These are phyloP conservation scores for Tetramorium simillimum DNA, from an alignment of 1,140 invertebrate genomes.

Conservation along the genomic window DNA sequence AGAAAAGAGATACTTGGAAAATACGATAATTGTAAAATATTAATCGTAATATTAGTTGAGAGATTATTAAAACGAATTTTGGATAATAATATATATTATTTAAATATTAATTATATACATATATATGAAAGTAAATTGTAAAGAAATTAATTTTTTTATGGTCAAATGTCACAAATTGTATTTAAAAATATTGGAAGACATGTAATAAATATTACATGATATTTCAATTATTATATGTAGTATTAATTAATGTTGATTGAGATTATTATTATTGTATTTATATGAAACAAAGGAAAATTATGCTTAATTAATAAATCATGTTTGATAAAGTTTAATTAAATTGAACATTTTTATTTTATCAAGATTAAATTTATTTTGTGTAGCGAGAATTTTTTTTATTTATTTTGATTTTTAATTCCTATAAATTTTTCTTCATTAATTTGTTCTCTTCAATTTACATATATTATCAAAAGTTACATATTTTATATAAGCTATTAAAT, in stretches of 20 bases:
- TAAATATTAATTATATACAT: background rate
- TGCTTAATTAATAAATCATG: background rate
- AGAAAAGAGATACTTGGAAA: background rate
- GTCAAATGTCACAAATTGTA: background rate
- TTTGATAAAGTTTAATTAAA: background rate
- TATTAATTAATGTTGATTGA: slow-evolving; percentile 7
- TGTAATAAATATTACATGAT: background rate
- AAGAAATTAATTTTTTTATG: background rate
- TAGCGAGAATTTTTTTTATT: background rate
- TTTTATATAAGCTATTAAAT: background rate
- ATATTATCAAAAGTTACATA: background rate
- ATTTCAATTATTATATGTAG: background rate
- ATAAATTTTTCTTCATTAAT: background rate
- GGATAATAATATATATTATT: background rate
- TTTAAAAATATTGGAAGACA: background rate
- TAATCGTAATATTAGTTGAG: background rate
- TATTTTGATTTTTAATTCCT: background rate
- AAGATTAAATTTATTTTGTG: background rate
- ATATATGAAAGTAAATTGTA: background rate
- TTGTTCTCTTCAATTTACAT: background rate
- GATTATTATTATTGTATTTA: background rate
- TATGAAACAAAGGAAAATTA: background rate
- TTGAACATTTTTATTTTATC: background rate
- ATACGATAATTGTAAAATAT: background rate
- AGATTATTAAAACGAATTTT: background rate